Evolutionary conservation across 2,113 vertebrate genomes (phyloP), one percentile per base, ranked within the genome.

Genomic region (Pelusios castaneus): DNA sequence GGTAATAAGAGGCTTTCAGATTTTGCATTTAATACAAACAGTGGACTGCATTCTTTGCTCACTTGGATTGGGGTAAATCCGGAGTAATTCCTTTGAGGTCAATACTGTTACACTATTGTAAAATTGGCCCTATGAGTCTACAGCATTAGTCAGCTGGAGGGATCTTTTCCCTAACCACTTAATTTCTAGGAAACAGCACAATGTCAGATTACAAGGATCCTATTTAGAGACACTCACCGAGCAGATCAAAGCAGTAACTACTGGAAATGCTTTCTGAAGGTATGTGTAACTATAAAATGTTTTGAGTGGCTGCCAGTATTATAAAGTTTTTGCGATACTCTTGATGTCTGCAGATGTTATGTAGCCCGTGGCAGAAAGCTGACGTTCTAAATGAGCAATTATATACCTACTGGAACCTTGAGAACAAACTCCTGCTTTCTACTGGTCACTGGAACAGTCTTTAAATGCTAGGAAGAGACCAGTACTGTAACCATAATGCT

Each of bases 261-360:
- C 96, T 97, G 95, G 96, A 97, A 98, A 97, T 96, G 96, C 95
- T 96, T 97, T 97, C 95, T 94, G 79, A 96, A 97, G 95, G 97
- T 97, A 97, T 97, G 97, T 97, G 97, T 94, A 97, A 97, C 97
- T 96, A 97, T 97, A 97, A 97, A 97, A 97, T 91, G 73, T 97
- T 97, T 97, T 97, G 96, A 97, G 97, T 97, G 94, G 95, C 96
- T 97, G 96, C 97, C 97, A 97, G 96, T 96, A 97, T 98, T 97
- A 95, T 98, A 97, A 97, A 97, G 96, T 97, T 96, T 47, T 97
- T 97, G 96, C 92, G 96, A 97, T 96, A 97, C 97, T 97, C 97
- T 97, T 97, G 97, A 97, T 97, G 97, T 97, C 97, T 97, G 96
- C 97, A 97, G 97, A 97, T 97, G 96, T 97, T 97, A 97, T 95